A percentile compares a stretch with the other conserved stretches of the same genome.
phyloP scores from a whole-genome alignment of 2,113 vertebrate genomes.

The Camelus dromedarius region DNA sequence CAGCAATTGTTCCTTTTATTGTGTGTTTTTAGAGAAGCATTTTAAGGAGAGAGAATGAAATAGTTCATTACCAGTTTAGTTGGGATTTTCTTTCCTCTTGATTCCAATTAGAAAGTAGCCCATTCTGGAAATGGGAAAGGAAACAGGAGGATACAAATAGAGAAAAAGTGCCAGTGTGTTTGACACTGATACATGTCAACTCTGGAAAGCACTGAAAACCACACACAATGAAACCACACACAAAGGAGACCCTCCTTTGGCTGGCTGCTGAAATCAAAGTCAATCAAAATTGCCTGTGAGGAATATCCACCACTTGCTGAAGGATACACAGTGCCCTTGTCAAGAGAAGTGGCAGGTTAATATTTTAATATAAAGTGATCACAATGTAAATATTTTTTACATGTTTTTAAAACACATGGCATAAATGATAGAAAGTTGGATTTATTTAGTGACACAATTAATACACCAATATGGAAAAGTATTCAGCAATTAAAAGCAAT shows the following conservation, averaged over 20 bases:
- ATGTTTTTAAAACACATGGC: slow-evolving; percentile 2
- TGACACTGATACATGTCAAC: neutral
- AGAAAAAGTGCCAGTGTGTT: neutral
- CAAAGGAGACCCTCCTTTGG: neutral
- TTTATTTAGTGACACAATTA: slow-evolving; percentile 20
- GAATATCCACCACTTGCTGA: neutral
- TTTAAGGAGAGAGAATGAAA: slow-evolving; percentile 14
- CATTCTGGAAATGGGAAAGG: neutral
- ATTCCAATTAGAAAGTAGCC: neutral
- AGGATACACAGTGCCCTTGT: neutral
- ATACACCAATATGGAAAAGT: neutral
- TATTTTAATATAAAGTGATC: neutral
- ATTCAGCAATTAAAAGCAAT: neutral
- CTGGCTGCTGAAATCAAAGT: neutral
- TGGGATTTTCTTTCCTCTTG: neutral
- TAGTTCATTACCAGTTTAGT: neutral
- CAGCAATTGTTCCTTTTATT: neutral
- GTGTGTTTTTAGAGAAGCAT: neutral
- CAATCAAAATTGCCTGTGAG: neutral
- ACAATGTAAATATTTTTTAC: slow-evolving; percentile 15
- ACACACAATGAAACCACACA: neutral
- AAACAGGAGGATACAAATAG: neutral
- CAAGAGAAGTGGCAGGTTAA: neutral
- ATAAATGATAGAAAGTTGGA: neutral
- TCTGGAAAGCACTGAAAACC: neutral